Evolutionary conservation across 92 coral and sea anemone species (phyloP), one percentile per base, ranked within the genome.

Genomic region (Epizoanthus scotinus): DNA sequence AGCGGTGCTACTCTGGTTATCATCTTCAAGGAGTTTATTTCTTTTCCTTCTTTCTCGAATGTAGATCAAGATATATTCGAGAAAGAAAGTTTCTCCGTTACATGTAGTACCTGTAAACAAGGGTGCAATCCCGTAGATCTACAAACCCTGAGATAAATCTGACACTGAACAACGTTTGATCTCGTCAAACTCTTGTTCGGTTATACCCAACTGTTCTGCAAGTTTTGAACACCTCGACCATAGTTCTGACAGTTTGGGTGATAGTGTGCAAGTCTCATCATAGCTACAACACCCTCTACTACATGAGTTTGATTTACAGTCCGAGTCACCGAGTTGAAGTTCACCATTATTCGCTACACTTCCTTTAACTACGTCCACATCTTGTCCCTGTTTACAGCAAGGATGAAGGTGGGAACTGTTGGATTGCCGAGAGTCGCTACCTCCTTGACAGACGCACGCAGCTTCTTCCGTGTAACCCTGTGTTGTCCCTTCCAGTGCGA

Each of bases 171-270:
- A 24, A 25, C 40, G 36, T 21, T 21, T 59, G 71, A 64, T 79
- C 72, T 79, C 62, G 1, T 64, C 47, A 29, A 64, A 38, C 25
- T 79, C 75, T 14, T 18, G 44, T 17, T 66, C 42, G 6, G 22
- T 52, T 8, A 68, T 5, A 19, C 72, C 84, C 53, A 79, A 79
- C 1, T 64, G 62, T 9, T 52, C 9, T 75, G 81, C 81, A 60
- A 38, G 60, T 53, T 25, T 24, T 15, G 57, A 38, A 10, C 68
- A 58, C 27, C 27, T 75, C 40, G 9, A 27, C 81, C 81, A 75
- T 13, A 75, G 36, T 6, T 75, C 68, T 58, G 81, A 38, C 56
- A 69, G 74, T 14, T 7, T n/a, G 22, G 74, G 74, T 1, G 63
- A 17, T 18, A 31, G 67, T 62, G 3, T 31, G 5, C 10, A 22